Evolutionary conservation across 2,888 invertebrate genomes (phyloP).

Genomic region (Mythimna ferrago): DNA sequence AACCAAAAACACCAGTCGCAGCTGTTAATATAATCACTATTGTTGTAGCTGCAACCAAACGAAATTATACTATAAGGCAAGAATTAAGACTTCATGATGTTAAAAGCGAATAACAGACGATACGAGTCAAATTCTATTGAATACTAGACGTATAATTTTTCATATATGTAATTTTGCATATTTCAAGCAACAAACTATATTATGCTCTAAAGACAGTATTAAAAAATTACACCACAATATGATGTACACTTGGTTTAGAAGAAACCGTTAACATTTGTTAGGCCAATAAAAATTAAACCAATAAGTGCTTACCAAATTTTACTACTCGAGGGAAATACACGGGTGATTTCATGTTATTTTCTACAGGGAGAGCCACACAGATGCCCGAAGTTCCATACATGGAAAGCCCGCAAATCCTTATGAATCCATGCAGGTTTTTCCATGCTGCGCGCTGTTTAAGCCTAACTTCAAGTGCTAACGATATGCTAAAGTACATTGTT

Average conservation of each 20-base stretch:
- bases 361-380: conserved; percentile 40
- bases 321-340: conserved; percentile 19
- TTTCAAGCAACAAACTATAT: background rate
- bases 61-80: background rate
- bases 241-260: no score
- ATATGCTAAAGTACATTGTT: conserved; percentile 55
- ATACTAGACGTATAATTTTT: no score
- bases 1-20: conserved; percentile 80
- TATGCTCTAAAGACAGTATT: background rate
- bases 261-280: no score
- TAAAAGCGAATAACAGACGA: background rate
- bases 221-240: background rate
- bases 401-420: conserved; percentile 29
- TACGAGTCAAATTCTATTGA: no score
- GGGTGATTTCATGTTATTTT: conserved; percentile 51
- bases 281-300: no score
- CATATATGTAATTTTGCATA: background rate
- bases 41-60: conserved; percentile 74
- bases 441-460: conserved; percentile 30
- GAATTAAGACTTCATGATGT: background rate
- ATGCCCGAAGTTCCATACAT: conserved; percentile 38
- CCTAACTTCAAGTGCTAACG: conserved; percentile 1
- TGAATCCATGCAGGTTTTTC: conserved; percentile 41
- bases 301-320: conserved; percentile 25
- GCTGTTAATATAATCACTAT: conserved; percentile 68